These are phyloP conservation scores for Thereva nobilitata DNA, from an alignment of 2,888 invertebrate genomes.

Conservation along the genomic window DNA sequence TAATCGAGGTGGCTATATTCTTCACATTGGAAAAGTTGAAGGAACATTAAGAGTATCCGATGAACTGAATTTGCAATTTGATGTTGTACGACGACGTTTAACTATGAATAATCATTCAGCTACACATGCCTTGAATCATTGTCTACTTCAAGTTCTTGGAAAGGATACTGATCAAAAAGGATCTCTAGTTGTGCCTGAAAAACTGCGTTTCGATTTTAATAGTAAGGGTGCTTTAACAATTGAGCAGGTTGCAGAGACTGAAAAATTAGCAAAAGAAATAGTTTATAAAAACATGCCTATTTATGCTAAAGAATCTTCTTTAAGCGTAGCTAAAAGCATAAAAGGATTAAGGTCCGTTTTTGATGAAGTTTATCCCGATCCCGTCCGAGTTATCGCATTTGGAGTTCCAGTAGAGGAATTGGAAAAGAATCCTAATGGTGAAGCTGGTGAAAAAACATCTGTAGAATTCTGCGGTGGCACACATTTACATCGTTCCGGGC, in stretches of 20 bases:
- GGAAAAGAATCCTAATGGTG: conserved; percentile 81
- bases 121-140: conserved; percentile 96
- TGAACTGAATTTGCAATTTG: conserved; percentile 77
- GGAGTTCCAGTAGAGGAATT: conserved; percentile 90
- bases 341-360: conserved; percentile 95
- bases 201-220: conserved; percentile 96
- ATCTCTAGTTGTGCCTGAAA: conserved; percentile 95
- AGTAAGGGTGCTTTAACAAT: conserved; percentile 89
- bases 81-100: conserved; percentile 79
- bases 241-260: conserved; percentile 85
- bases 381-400: conserved; percentile 89
- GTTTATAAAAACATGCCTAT: conserved; percentile 77
- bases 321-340: conserved; percentile 87
- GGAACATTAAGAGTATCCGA: conserved; percentile 85
- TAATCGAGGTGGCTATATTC: conserved; percentile 92
- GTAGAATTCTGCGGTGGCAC: conserved; percentile 99
- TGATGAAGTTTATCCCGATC: conserved; percentile 98
- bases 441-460: conserved; percentile 80
- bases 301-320: conserved; percentile 82
- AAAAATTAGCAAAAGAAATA: conserved; percentile 76
- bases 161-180: conserved; percentile 94
- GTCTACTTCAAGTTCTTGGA: conserved; percentile 85
- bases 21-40: conserved; percentile 90
- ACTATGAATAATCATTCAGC: conserved; percentile 99
- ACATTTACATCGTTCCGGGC: conserved; percentile 87